Base-by-base conservation (phyloP, 2,888 invertebrate species). In the Synergus gifuensis region DNA sequence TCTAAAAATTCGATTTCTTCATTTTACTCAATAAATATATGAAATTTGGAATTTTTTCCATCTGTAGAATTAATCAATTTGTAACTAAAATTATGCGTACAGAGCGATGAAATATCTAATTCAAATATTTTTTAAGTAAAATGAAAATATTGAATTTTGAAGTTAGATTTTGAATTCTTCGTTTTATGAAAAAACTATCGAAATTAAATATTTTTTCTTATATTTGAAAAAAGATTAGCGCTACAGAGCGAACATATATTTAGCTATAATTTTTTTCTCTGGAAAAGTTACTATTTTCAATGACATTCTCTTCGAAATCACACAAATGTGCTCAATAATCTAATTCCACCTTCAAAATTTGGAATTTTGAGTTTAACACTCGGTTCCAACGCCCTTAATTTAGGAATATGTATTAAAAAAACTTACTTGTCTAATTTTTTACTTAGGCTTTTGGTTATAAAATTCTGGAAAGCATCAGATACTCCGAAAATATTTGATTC, bases 391-490 rank as follows among this genome's bases (percentile, higher is more conserved):
- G n/a, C n/a, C n/a, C n/a, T n/a, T 28, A 36, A 16, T n/a, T 69
- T 79, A 58, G 60, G n/a, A 64, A 44, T 78, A 58, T 9, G 22
- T 28, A 28, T 60, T 64, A 11, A 44, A 22, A 77, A 54, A 42
- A 84, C 83, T 60, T 84, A 90, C 91, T 81, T 86, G 14, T 91
- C 88, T 62, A 91, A 81, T 54, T 85, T 78, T 79, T 86, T 86
- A 11, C 86, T 83, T 18, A 91, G 80, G 76, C 90, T 89, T 80
- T 87, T 89, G 0, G 89, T 89, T 12, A 91, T 86, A 81, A 84
- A 88, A 78, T 86, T 82, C 76, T 88, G 87, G 73, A 87, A 90
- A 11, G 83, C 78, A 62, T 87, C 81, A 0, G 88, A 86, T 4
- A 90, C 86, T 46, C 88, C 87, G 82, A 89, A 89, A 78, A 82